Conservation (phyloP, 2,888 invertebrate genomes). For the Drosophila paranaensis region DNA sequence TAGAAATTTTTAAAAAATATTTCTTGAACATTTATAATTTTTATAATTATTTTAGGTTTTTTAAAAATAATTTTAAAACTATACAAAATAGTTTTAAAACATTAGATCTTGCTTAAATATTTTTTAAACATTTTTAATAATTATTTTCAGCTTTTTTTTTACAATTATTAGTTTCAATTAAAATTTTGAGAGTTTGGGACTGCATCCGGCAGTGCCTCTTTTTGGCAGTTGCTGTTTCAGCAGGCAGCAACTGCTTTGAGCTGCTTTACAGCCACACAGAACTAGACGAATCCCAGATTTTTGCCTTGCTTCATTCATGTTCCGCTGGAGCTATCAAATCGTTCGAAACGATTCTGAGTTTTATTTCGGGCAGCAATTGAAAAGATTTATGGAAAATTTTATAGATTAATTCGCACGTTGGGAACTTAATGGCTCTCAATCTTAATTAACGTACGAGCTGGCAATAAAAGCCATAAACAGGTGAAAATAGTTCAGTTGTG, state of each 20-base stretch:
- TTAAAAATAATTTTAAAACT: too few species aligned
- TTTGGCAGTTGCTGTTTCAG: background rate
- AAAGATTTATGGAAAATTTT: slow-evolving; percentile 61
- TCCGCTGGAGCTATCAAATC: background rate
- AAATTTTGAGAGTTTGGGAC: background rate
- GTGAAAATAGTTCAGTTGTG: background rate
- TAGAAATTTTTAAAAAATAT: too few species aligned
- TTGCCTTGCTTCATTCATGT: slow-evolving; percentile 50
- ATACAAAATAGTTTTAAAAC: too few species aligned
- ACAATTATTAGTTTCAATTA: background rate
- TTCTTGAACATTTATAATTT: background rate
- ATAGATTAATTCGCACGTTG: slow-evolving; percentile 55
- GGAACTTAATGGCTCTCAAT: background rate
- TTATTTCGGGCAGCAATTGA: slow-evolving; percentile 31
- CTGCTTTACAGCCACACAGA: slow-evolving; percentile 55
- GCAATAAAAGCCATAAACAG: background rate
- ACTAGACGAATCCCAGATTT: slow-evolving; percentile 62
- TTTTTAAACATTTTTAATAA: background rate
- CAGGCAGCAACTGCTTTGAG: slow-evolving; percentile 62
- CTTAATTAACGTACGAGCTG: background rate
- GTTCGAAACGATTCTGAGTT: background rate
- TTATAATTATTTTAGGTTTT: background rate
- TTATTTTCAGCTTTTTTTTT: background rate
- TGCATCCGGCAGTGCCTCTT: slow-evolving; percentile 38
- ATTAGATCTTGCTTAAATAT: too few species aligned